Evolutionary conservation across 2,113 vertebrate genomes (phyloP), one percentile per base, ranked within the genome.

Genomic region (Cranoglanis bouderius): DNA sequence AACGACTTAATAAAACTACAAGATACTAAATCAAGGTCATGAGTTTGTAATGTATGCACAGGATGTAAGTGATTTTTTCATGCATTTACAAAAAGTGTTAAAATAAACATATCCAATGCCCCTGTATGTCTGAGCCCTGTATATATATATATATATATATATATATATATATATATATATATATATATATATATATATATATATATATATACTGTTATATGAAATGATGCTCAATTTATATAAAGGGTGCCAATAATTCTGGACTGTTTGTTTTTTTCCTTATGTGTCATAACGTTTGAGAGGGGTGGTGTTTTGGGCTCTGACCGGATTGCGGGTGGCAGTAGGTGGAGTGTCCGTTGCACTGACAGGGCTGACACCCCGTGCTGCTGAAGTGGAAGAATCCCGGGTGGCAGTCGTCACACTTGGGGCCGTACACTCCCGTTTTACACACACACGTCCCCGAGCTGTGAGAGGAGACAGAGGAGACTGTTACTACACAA

Each of bases 241-340:
- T 49, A 49, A 49, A 74, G 70, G 18, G 19, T 40, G 35, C 19
- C 35, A 10, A 40, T 21, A 74, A 74, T 21, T 1, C 35, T 74
- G 70, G 18, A 9, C 3, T 0, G 24, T 46, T 4, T 75, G 35
- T 43, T 16, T 26, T n/a, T n/a, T n/a, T n/a, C n/a, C n/a, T 4
- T 43, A 12, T 26, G 3, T 10, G 72, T 26, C 4, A 0, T 38
- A 55, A 2, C 13, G 67, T 10, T 89, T 88, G 92, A 43, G 94
- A 91, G 94, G 94, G 93, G 32, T 26, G 26, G 77, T 84, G 53
- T 43, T 12, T 16, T 0, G 32, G 21, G 82, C 40, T 92, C 95
- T 94, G 90, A 96, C 95, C 95, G 0, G 96, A 96, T 93, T 96
- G 96, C 1, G 95, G 95, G 70, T 95, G 95, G 93, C 96, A 96